Base-by-base conservation (phyloP, 2,888 invertebrate species). In the Furcula furcula region DNA sequence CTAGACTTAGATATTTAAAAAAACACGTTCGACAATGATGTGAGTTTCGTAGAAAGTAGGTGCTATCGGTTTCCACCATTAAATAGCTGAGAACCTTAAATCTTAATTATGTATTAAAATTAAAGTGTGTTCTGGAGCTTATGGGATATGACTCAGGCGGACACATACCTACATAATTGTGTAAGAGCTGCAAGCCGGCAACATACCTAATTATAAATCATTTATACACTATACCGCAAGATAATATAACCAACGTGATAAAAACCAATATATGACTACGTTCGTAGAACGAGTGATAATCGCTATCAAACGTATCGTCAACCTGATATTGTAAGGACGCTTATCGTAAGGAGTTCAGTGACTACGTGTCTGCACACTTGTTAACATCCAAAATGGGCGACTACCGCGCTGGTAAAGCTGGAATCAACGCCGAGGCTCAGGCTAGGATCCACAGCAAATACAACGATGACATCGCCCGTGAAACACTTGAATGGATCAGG, bases 401-500 rank as follows among this genome's bases (percentile, higher is more conserved):
- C 33, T 76, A 82, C 49, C 81, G 88, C 46, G 88, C 88, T 56
- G 83, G 77, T 4, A 88, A 88, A 63, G 80, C 88, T 58, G 88
- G 88, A 63, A 86, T 88, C 74, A 88, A 88, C 67, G 88, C 87
- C 42, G 82, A 87, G 47, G 88, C 88, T 7, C 88, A 88, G 55
- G 80, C 81, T 20, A 73, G 72, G 95, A 97, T 99, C 67, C 94
- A 97, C 79, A 96, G 97, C 82, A 99, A 99, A 89, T 99, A 98
- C 91, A 98, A 96, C 80, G 94, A 96, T 61, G 95, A 95, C 55
- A 92, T 97, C 61, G 99, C 98, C 7, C 92, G 92, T 43, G 98
- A 99, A 89, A 94, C 95, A 50, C 90, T 98, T 62, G 94, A 95
- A 86, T 99, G 99, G 99, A 95, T 99, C 69, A 94, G 94, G 71